These are phyloP conservation scores for Xenentodon cancila DNA, from an alignment of 2,797 vertebrate genomes.

Conservation along the genomic window DNA sequence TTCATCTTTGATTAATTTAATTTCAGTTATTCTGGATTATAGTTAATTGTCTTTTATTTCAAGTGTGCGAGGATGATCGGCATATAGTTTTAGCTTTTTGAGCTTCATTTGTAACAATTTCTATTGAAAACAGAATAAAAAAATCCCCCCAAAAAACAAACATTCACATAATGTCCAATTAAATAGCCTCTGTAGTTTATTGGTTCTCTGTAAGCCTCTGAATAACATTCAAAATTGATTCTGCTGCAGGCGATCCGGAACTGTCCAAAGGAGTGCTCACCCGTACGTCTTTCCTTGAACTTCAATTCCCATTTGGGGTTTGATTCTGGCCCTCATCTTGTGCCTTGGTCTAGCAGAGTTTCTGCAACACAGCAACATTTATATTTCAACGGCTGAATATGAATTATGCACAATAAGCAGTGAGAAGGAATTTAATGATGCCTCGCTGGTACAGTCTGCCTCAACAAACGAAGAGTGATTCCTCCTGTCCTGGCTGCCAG, in stretches of 20 bases:
- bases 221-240: conserved; percentile 67
- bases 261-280: conserved; percentile 57
- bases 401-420: conserved; percentile 92
- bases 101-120: too few relatives aligned
- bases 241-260: conserved; percentile 57
- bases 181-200: conserved; percentile 39
- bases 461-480: conserved; percentile 75
- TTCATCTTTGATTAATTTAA: too few relatives aligned
- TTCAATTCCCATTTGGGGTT: conserved; percentile 56
- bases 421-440: conserved; percentile 91
- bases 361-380: conserved; percentile 84
- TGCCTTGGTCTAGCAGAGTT: conserved; percentile 68
- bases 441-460: conserved; percentile 78
- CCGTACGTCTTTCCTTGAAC: conserved; percentile 60
- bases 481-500: conserved; percentile 68
- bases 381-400: conserved; percentile 90
- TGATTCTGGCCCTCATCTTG: conserved; percentile 61
- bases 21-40: too few relatives aligned
- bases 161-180: conserved; percentile 50
- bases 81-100: too few relatives aligned
- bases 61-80: too few relatives aligned
- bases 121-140: too few relatives aligned
- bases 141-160: too few relatives aligned
- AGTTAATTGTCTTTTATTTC: too few relatives aligned
- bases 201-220: conserved; percentile 21